A percentile compares a stretch with the other conserved stretches of the same genome.
Conservation (phyloP, 2,888 invertebrate species). For the Apotomis capreana region DNA sequence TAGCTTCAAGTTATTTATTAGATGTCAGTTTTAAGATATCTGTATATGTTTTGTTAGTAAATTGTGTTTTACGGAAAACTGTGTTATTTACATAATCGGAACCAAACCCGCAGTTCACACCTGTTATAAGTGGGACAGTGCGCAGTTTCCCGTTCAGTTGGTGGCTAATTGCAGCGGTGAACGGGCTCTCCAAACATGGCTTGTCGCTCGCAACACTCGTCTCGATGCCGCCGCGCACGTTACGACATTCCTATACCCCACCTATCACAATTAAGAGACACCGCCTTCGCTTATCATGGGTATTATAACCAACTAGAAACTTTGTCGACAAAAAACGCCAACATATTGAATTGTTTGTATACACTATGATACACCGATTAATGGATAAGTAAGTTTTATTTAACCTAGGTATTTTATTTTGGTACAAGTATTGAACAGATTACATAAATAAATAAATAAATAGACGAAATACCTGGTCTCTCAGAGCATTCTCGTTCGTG, state of each 20-base stretch:
- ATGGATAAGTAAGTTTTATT: neutral
- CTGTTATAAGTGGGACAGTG: slow-evolving; percentile 8
- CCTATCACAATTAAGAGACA: neutral
- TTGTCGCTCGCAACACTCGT: slow-evolving; percentile 7
- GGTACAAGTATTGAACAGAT: neutral
- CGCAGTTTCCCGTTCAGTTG: slow-evolving; percentile 30
- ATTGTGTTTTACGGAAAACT: no score
- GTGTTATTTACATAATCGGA: neutral
- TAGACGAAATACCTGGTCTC: no score
- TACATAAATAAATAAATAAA: no score
- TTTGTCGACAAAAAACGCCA: neutral
- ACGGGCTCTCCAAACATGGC: slow-evolving; percentile 33
- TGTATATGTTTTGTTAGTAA: no score
- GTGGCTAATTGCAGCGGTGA: slow-evolving; percentile 32
- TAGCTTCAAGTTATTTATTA: no score
- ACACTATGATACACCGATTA: neutral
- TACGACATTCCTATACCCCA: slow-evolving; percentile 28
- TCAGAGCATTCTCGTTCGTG: no score
- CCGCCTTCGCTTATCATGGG: neutral
- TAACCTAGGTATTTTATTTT: neutral
- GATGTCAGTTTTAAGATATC: no score
- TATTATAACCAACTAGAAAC: slow-evolving; percentile 5
- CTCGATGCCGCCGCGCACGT: slow-evolving; percentile 9
- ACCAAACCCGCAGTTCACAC: no score
- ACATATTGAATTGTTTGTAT: neutral